Evolutionary conservation across 2,888 invertebrate species (phyloP).

Genomic region (Noctua fimbriata): DNA sequence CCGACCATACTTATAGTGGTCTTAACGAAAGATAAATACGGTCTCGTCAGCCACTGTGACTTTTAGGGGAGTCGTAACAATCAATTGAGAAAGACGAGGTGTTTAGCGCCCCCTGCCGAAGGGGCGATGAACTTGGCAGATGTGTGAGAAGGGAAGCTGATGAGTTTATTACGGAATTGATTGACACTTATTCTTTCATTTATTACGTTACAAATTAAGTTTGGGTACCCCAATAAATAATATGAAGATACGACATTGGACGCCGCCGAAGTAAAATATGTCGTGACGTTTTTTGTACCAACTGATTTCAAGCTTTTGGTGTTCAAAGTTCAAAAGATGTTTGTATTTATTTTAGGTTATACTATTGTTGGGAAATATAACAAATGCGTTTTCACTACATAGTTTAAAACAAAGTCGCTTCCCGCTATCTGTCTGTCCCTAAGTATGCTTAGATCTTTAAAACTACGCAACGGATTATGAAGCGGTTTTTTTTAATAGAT

Average conservation of each 20-base stretch:
- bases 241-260: neutral
- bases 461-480: too few relatives aligned
- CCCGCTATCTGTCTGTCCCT: too few relatives aligned
- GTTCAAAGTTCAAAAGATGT: neutral
- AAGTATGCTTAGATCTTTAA: too few relatives aligned
- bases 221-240: slow-evolving; percentile 15
- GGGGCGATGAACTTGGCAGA: slow-evolving; percentile 59
- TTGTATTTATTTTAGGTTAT: neutral
- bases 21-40: slow-evolving; percentile 50
- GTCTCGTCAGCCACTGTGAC: neutral
- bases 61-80: slow-evolving; percentile 41
- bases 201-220: slow-evolving; percentile 37
- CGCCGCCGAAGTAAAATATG: neutral
- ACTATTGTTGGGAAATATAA: neutral
- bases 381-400: too few relatives aligned
- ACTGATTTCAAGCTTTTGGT: neutral
- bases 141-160: slow-evolving; percentile 46
- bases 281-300: neutral
- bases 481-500: too few relatives aligned
- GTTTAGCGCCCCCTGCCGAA: slow-evolving; percentile 34
- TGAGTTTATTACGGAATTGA: slow-evolving; percentile 50
- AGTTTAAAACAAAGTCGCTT: too few relatives aligned
- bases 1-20: neutral
- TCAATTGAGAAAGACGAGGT: slow-evolving; percentile 43
- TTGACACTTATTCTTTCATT: slow-evolving; percentile 47